Evolutionary conservation across 2,797 vertebrate genomes (phyloP).

Genomic region (Champsocephalus gunnari): DNA sequence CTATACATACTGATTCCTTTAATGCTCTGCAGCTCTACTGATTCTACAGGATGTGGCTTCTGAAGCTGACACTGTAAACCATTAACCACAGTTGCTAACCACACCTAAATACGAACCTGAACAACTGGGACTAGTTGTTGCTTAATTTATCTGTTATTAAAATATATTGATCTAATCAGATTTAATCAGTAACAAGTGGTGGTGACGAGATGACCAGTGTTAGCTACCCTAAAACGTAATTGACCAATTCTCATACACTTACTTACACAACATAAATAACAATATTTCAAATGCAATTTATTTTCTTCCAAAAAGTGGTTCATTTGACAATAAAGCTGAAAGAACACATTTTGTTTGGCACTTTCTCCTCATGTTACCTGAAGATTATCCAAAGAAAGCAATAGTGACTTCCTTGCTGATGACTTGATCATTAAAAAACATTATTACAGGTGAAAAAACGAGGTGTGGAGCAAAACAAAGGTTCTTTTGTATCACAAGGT

Average conservation of each 20-base stretch:
- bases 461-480: conserved; percentile 50
- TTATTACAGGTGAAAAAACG: conserved; percentile 19
- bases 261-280: no score
- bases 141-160: not conserved
- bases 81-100: not conserved
- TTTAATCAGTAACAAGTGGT: no score
- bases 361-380: no score
- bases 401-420: conserved; percentile 2
- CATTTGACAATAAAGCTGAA: not conserved
- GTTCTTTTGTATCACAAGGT: conserved; percentile 37
- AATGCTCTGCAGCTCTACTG: not conserved
- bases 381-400: not conserved
- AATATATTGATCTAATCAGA: not conserved
- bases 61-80: not conserved
- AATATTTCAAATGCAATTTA: no score
- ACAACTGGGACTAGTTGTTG: no score
- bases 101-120: not conserved
- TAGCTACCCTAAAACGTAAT: no score
- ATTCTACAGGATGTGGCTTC: not conserved
- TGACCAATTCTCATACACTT: no score
- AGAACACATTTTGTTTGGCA: not conserved
- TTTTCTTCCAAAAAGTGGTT: no score
- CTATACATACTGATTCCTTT: no score
- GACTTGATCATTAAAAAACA: conserved; percentile 30
- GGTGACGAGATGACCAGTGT: no score